Evolutionary conservation across 92 coral and sea anemone species (phyloP).

Genomic region (Porites rus): DNA sequence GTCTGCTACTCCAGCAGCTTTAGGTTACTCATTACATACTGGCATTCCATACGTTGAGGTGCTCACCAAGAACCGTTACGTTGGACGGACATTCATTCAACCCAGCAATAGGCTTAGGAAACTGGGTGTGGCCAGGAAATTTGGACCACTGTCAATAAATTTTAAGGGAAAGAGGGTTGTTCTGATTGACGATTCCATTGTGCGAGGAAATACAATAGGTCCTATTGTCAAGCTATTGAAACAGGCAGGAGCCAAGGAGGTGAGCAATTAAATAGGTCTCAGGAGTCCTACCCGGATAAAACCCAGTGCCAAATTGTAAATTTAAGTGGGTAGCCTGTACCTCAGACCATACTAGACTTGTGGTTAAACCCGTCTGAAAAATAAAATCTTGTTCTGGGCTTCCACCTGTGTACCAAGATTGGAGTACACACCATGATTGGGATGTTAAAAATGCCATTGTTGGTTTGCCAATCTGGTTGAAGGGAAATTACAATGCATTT

Average conservation of each 20-base stretch:
- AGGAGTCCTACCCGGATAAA: background rate
- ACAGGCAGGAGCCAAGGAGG: conserved; percentile 97
- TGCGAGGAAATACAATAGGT: conserved; percentile 95
- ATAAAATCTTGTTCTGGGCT: too few species aligned
- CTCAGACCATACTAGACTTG: background rate
- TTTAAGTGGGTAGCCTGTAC: background rate
- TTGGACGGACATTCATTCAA: conserved; percentile 97
- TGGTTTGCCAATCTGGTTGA: too few species aligned
- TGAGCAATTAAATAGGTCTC: background rate
- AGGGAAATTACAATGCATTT: too few species aligned
- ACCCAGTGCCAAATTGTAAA: background rate
- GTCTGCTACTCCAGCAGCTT: conserved; percentile 97
- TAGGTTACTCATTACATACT: conserved; percentile 80
- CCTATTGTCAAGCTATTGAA: conserved; percentile 91
- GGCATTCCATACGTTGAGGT: conserved; percentile 97
- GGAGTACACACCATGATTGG: too few species aligned
- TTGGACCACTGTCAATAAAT: conserved; percentile 96
- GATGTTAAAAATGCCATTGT: too few species aligned
- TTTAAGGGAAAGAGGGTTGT: conserved; percentile 90
- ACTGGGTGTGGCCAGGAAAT: conserved; percentile 95
- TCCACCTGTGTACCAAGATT: too few species aligned
- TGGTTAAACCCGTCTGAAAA: too few species aligned
- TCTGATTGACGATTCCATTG: conserved; percentile 95
- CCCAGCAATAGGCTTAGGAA: conserved; percentile 90
- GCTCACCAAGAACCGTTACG: conserved; percentile 95